Evolutionary conservation across 1,140 invertebrate species (phyloP), one percentile per base, ranked within the genome.

Genomic region (Apocrypta bakeri): DNA sequence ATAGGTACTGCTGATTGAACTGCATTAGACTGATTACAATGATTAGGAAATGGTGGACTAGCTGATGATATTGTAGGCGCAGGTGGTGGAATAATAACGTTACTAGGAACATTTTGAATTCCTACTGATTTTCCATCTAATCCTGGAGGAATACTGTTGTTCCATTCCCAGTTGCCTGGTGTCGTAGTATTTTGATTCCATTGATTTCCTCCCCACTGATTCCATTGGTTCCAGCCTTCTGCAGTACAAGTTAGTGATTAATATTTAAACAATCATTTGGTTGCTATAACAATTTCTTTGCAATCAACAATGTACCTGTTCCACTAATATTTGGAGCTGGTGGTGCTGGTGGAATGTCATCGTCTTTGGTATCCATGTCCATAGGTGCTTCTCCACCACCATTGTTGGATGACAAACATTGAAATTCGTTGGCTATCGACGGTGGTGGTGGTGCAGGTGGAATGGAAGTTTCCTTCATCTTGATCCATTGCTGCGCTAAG

Each of bases 401-500:
- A 82, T 91, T 88, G 29, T 84, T 87, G 0, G 85, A 73, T 2
- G 79, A 84, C 24, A 86, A 83, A 68, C 85, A 87, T 37, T 79
- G 71, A 0, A 84, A 29, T 81, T 85, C 86, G 82, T 85, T 61
- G 17, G 87, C 31, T 83, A 94, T 90, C 8, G 88, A 88, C 81
- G 93, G 93, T 83, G 91, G 90, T 25, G 93, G 90, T 24, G 93
- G 93, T 82, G 93, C 91, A 66, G 93, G 91, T 25, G 93, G 93
- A 1, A 93, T 93, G 61, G 93, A 92, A 24, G 94, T 93, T 89
- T 98, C 97, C 88, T 98, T 98, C 97, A 98, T 98, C 88, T 97
- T 96, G 84, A 99, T 99, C 98, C 98, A 99, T 94, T 99, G 98
- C 88, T 99, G 98, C 24, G 98, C 98, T 85, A 99, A 91, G 77